Conservation (phyloP, 2,113 vertebrate genomes). For the Lepus americanus region DNA sequence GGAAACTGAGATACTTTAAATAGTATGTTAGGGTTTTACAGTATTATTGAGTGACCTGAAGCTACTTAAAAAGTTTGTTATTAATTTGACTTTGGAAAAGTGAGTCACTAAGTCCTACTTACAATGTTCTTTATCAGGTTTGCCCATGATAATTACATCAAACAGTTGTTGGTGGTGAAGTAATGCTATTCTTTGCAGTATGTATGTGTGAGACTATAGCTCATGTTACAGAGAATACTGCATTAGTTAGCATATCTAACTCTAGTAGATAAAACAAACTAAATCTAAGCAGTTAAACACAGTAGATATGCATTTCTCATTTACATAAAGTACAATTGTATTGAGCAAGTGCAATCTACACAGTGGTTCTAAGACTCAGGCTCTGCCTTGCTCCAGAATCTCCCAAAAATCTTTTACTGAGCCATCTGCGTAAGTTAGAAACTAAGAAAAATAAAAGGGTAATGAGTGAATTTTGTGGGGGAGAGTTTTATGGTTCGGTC, state of each 20-base stretch:
- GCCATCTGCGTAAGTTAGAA: background rate
- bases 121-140: background rate
- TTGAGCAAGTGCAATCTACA: background rate
- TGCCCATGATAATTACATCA: background rate
- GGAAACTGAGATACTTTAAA: background rate
- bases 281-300: background rate
- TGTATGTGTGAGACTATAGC: background rate
- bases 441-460: background rate
- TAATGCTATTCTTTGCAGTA: background rate
- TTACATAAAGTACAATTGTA: background rate
- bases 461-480: background rate
- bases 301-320: background rate
- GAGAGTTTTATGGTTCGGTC: background rate
- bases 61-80: background rate
- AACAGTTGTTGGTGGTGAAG: background rate
- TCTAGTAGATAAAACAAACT: background rate
- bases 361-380: background rate
- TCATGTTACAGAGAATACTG: background rate
- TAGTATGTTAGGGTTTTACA: background rate
- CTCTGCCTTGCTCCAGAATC: background rate
- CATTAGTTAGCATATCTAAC: background rate
- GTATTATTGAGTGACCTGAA: background rate
- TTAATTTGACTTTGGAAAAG: background rate
- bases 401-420: background rate
- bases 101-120: background rate